Percentiles rank a stretch among this genome's conserved stretches.
Evolutionary conservation across 1,140 invertebrate species (phyloP).

Genomic region (Pinna nobilis): DNA sequence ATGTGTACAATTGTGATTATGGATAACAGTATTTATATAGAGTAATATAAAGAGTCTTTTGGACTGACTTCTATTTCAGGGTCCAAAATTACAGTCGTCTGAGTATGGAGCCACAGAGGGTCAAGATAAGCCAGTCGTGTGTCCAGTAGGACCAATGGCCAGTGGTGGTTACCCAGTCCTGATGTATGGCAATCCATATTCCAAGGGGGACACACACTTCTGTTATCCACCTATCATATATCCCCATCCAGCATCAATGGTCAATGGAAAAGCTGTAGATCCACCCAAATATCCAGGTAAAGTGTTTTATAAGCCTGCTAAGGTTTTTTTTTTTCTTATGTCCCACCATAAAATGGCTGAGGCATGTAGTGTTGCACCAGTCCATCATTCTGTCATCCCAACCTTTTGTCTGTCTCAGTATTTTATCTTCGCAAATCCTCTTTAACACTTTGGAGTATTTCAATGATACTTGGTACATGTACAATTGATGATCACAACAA

Average conservation of each 20-base stretch:
- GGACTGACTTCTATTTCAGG: not conserved
- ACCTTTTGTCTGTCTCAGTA: not conserved
- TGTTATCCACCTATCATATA: slow-evolving; percentile 10
- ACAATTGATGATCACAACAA: no score
- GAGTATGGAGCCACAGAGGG: not conserved
- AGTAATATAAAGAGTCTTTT: not conserved
- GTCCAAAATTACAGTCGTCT: no score
- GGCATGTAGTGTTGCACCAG: no score
- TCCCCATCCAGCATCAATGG: slow-evolving; percentile 6
- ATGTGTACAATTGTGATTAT: no score
- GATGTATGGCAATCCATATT: slow-evolving; percentile 23
- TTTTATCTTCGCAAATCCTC: no score
- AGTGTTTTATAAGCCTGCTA: not conserved
- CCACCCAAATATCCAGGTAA: slow-evolving; percentile 25
- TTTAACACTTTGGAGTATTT: no score
- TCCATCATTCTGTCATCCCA: not conserved
- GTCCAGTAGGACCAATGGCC: not conserved
- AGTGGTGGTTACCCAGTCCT: not conserved
- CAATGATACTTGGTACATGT: not conserved
- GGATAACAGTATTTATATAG: no score
- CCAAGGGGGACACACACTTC: not conserved
- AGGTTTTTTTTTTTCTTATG: not conserved
- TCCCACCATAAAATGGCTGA: no score
- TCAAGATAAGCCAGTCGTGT: not conserved
- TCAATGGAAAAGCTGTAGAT: slow-evolving; percentile 1